Evolutionary conservation across 2,888 invertebrate genomes (phyloP), one percentile per base, ranked within the genome.

Genomic region (Pandemis heparana): DNA sequence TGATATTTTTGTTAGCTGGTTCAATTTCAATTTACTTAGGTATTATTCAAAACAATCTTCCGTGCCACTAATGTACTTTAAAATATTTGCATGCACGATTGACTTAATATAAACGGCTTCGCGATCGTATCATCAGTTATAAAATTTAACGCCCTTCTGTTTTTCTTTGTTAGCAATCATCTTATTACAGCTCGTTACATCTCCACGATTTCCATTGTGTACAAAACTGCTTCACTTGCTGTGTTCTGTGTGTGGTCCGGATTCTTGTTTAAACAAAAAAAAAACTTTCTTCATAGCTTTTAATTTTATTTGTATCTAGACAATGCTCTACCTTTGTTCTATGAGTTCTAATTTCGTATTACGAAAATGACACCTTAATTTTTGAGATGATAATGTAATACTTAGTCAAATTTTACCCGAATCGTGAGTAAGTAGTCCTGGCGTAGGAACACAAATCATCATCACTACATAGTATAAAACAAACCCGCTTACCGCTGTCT

Each of bases 61-160:
- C 12, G 53, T 10, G 12, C 38, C 53, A 43, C 10, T 3, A 23
- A 59, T 38, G 59, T 32, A 48, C 69, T 56, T 56, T 16, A 38
- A 53, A 67, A 12, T 10, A 69, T 65, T 74, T 32, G 51, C 64
- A 14, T 65, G 60, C 65, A 51, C 60, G 59, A 68, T 70, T 71
- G 63, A 67, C 18, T 67, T 16, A n/a, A 48, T 70, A 63, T 68
- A 73, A 67, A 70, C 70, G 65, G 53, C 59, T 18, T 16, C 65
- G 62, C 65, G 69, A 74, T 73, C 63, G 18, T 64, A 73, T 69
- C 73, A 39, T 7, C 46, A 74, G 77, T 75, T 74, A 79, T 79
- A 79, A 79, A 78, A 78, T 73, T 77, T 77, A 75, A 76, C 77
- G 78, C 74, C 77, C 78, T 76, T 72, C 77, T 77, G 76, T 77